Evolutionary conservation across 1,140 invertebrate genomes (phyloP).

Genomic region (Philotrypesis tridentata): DNA sequence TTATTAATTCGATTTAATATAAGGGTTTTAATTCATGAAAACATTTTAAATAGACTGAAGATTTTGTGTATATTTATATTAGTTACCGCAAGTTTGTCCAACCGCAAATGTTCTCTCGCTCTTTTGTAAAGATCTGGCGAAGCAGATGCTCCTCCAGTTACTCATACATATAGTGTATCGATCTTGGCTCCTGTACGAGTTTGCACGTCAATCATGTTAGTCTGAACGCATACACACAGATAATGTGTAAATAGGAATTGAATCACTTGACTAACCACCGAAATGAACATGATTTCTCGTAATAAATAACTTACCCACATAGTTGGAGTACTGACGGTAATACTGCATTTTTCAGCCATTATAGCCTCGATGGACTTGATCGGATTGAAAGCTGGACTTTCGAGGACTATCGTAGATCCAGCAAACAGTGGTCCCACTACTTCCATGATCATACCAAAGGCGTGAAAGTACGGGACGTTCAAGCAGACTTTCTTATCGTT

Average conservation of each 20-base stretch:
- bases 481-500: conserved; percentile 79
- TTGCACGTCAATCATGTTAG: conserved; percentile 67
- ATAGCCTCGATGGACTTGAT: conserved; percentile 80
- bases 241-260: too few species aligned
- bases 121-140: conserved; percentile 82
- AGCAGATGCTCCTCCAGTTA: conserved; percentile 85
- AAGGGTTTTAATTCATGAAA: too few species aligned
- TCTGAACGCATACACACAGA: conserved; percentile 48
- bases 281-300: conserved; percentile 75
- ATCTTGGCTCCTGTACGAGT: conserved; percentile 72
- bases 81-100: conserved; percentile 73
- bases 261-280: neutral
- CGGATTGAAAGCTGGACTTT: conserved; percentile 81
- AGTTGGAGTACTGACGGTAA: conserved; percentile 94
- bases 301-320: conserved; percentile 98
- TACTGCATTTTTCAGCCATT: conserved; percentile 82
- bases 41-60: too few species aligned
- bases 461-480: conserved; percentile 95
- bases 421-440: conserved; percentile 77
- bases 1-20: too few species aligned
- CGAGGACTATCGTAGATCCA: conserved; percentile 83
- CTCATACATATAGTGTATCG: conserved; percentile 74
- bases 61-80: too few species aligned
- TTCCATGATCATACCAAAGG: conserved; percentile 86
- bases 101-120: conserved; percentile 74